phyloP scores from a whole-genome alignment of 2,797 vertebrate genomes.

The Epinephelus coioides region DNA sequence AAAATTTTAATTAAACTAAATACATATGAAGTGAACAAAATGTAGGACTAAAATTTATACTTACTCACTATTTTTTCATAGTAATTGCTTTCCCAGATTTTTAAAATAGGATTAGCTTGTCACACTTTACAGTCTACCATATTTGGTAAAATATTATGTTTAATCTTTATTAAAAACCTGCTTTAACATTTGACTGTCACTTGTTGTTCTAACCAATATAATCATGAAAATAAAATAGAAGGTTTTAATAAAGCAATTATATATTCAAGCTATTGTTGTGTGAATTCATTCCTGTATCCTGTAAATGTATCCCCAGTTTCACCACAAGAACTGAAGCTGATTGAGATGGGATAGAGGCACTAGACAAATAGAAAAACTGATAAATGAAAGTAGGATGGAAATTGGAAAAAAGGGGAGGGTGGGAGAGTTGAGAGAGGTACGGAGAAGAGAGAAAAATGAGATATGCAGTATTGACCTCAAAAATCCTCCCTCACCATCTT shows the following conservation, averaged over 20 bases:
- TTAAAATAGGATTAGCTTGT: no score
- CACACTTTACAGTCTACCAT: background rate
- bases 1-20: no score
- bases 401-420: slow-evolving; percentile 11
- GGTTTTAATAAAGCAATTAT: background rate
- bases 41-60: no score
- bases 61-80: no score
- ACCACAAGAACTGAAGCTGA: slow-evolving; percentile 24
- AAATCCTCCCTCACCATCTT: slow-evolving; percentile 54
- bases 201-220: background rate
- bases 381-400: slow-evolving; percentile 18
- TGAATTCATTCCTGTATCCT: slow-evolving; percentile 43
- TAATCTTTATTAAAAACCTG: background rate
- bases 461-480: slow-evolving; percentile 55
- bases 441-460: slow-evolving; percentile 12
- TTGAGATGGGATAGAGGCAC: slow-evolving; percentile 30
- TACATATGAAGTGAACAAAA: no score
- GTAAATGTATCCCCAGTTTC: slow-evolving; percentile 39
- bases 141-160: background rate
- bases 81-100: no score
- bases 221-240: slow-evolving; percentile 17
- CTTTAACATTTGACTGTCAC: background rate
- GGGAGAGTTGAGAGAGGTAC: slow-evolving; percentile 17
- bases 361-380: slow-evolving; percentile 24
- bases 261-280: slow-evolving; percentile 23